Base-by-base conservation (phyloP, 2,113 vertebrate species). In the Percopsis transmontana region DNA sequence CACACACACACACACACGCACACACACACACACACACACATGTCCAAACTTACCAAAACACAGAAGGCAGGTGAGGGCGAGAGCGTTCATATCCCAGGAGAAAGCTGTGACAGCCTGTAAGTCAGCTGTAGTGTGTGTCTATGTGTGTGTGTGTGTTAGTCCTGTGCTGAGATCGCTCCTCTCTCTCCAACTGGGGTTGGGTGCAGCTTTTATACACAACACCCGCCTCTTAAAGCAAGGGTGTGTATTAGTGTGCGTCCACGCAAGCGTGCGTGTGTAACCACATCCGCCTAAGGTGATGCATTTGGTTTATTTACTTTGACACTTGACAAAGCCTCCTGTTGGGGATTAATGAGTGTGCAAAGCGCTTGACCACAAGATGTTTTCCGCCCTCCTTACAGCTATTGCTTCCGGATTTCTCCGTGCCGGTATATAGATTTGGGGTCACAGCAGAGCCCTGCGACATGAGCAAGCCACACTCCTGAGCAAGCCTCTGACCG, bases 71-170 rank as follows among this genome's bases (percentile, higher is more conserved):
- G 77, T 74, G 69, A 86, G 68, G 77, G 81, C 11, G 79, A 90
- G 79, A 72, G 72, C 4, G 83, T 88, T 89, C 87, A 87, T 90
- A 89, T 90, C 85, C 87, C 65, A 79, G 83, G 70, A 76, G 39
- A 64, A 70, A 54, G 50, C 81, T 62, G 62, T 72, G 81, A 72
- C 72, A 14, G 12, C 12, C 15, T 70, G 51, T 59, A 58, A 68
- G 64, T 75, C 62, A 74, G 58, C 63, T 50, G 58, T 67, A 66
- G 2, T 44, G 57, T 41, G 33, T 18, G 82, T 72, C 72, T 70
- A 54, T 59, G 77, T 79, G 75, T 63, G 60, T 56, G 12, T 67
- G 62, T 60, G 66, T 40, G 11, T 54, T 14, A 8, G 19, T 83
- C 64, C 48, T 58, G 47, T 42, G 72, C 70, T 70, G 74, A 76